These are phyloP conservation scores for Blera fallax DNA, from an alignment of 2,888 invertebrate genomes.

Conservation along the genomic window DNA sequence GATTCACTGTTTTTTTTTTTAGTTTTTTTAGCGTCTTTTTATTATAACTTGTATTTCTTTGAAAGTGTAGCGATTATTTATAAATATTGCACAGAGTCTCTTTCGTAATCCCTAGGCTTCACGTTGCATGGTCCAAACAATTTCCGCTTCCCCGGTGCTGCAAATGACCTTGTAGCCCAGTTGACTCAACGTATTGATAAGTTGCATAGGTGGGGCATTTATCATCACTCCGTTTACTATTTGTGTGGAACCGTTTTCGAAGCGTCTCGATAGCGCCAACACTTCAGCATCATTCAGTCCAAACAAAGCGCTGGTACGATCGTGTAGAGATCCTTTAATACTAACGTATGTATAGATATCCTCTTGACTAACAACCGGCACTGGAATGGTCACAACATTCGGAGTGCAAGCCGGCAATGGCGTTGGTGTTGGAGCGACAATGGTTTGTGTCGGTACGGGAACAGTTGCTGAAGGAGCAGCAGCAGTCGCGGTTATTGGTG, in stretches of 20 bases:
- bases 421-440: constrained; percentile 67
- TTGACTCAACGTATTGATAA: constrained; percentile 89
- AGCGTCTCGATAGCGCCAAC: constrained; percentile 87
- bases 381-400: constrained; percentile 81
- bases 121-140: constrained; percentile 92
- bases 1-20: constrained; percentile 67
- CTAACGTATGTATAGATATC: constrained; percentile 88
- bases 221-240: constrained; percentile 89
- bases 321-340: constrained; percentile 90
- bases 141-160: constrained; percentile 91
- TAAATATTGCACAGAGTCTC: constrained; percentile 58
- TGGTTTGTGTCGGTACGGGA: constrained; percentile 34
- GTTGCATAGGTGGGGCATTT: constrained; percentile 86
- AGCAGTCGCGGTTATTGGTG: constrained; percentile 29
- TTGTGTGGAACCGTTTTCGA: constrained; percentile 84
- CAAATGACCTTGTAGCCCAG: constrained; percentile 90
- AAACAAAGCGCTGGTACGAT: constrained; percentile 88
- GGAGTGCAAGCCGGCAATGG: constrained; percentile 56
- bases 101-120: constrained; percentile 84
- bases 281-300: constrained; percentile 88
- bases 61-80: constrained; percentile 46
- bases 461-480: constrained; percentile 19
- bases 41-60: constrained; percentile 74
- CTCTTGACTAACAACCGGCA: constrained; percentile 82
- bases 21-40: constrained; percentile 39